These are phyloP conservation scores for Nemotelus pantherinus DNA, from an alignment of 2,888 invertebrate species.

Conservation along the genomic window DNA sequence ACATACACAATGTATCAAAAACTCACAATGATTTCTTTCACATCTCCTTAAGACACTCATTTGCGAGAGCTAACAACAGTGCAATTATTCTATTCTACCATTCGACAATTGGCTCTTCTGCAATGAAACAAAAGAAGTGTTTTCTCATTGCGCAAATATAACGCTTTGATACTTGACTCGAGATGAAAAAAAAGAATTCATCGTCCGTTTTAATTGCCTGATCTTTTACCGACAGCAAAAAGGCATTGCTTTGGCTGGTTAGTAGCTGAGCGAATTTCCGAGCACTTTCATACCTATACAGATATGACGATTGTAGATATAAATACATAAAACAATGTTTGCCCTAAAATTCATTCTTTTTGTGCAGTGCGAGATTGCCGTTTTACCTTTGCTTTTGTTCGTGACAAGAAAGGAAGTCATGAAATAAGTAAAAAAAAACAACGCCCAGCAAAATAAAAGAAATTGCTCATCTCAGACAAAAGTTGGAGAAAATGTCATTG, in stretches of 20 bases:
- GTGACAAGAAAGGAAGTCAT: background rate
- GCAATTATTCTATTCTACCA: constrained; percentile 8
- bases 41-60: background rate
- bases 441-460: constrained; percentile 29
- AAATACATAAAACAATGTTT: constrained; percentile 24
- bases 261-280: background rate
- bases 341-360: constrained; percentile 36
- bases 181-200: constrained; percentile 28
- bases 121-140: constrained; percentile 32
- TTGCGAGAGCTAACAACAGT: constrained; percentile 22
- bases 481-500: background rate
- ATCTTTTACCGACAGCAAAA: constrained; percentile 43
- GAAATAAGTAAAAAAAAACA: constrained; percentile 20
- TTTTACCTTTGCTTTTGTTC: constrained; percentile 37
- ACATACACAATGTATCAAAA: background rate
- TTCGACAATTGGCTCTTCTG: constrained; percentile 24
- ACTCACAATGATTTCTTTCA: background rate
- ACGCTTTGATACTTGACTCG: constrained; percentile 30
- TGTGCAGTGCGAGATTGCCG: constrained; percentile 19
- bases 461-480: constrained; percentile 22
- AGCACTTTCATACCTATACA: background rate
- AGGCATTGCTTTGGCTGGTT: constrained; percentile 10
- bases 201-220: constrained; percentile 38
- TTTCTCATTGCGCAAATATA: constrained; percentile 36
- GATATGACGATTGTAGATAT: background rate